Base-by-base conservation (phyloP, 2,113 vertebrate genomes). In the Micronycteris hirsuta region DNA sequence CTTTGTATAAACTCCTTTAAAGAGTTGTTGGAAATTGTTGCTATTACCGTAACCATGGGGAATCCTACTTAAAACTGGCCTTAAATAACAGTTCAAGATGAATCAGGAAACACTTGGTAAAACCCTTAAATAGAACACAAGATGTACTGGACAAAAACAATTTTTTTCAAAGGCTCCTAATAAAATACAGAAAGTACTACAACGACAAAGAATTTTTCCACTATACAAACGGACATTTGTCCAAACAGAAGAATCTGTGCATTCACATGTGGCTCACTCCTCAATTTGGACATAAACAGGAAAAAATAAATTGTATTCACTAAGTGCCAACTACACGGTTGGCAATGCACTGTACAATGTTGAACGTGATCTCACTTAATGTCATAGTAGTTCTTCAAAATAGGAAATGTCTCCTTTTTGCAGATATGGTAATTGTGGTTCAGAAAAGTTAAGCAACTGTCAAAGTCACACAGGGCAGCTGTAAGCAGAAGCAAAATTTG, bases 81-180 rank as follows among this genome's bases (percentile, higher is more conserved):
- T 93, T 93, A 74, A 82, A 63, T 16, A 77, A 76, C 36, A 82
- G 12, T 74, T 85, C 65, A 38, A 93, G 95, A 89, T 47, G 33
- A 83, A 73, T 54, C 11, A 78, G 31, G 58, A 93, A 74, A 19
- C 20, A 71, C 26, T 88, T 63, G 28, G n/a, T 71, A 41, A 93
- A 92, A 89, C 31, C 47, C 73, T 76, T 58, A 7, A 71, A 5
- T 43, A 74, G 33, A 74, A 56, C 2, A 38, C 28, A 82, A 85
- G 45, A 74, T 19, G 20, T n/a, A 47, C 47, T 38, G 13, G 36
- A 71, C 63, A 88, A 76, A 54, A 80, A 14, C 0, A 17, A 41
- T 81, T 70, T 38, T 15, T 56, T n/a, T 13, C 6, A 61, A 93
- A 93, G 49, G 81, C 15, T 84, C 28, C 22, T 43, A 52, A 82